Percentiles rank a stretch among this genome's conserved stretches.
Conservation (phyloP, 2,113 vertebrate species). For the Halichoerus grypus region DNA sequence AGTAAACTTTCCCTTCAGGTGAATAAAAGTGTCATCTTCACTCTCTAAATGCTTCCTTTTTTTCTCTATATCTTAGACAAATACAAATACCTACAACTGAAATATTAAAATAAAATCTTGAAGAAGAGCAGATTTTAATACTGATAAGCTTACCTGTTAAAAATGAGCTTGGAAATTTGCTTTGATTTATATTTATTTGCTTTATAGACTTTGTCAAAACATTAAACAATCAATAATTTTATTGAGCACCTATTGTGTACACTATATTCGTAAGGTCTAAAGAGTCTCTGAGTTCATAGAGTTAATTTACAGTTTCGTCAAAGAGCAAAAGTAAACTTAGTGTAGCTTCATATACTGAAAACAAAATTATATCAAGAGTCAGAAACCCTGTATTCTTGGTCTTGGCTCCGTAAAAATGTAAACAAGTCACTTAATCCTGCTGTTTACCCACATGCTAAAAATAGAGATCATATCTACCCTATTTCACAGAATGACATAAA, state of each 20-base stretch:
- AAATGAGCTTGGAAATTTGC: not conserved
- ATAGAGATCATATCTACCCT: not conserved
- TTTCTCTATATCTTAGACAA: constrained; percentile 2
- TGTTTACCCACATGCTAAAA: not conserved
- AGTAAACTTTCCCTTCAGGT: not conserved
- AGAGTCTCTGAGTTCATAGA: not conserved
- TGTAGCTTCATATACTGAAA: not conserved
- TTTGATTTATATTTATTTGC: not conserved
- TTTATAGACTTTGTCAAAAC: constrained; percentile 13
- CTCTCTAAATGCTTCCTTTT: not conserved
- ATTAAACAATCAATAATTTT: not conserved
- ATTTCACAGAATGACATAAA: not conserved
- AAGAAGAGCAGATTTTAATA: not conserved
- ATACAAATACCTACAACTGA: not conserved
- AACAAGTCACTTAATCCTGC: not conserved
- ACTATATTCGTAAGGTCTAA: not conserved
- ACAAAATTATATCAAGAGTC: not conserved
- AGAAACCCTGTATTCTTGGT: not conserved
- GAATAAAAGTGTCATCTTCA: not conserved
- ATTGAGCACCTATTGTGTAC: not conserved
- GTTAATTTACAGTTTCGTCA: not conserved
- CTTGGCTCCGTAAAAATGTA: not conserved
- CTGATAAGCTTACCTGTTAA: not conserved
- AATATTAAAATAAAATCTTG: not conserved
- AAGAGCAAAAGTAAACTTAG: not conserved